Evolutionary conservation across 2,888 invertebrate species (phyloP).

Genomic region (Drosophila diplacantha): DNA sequence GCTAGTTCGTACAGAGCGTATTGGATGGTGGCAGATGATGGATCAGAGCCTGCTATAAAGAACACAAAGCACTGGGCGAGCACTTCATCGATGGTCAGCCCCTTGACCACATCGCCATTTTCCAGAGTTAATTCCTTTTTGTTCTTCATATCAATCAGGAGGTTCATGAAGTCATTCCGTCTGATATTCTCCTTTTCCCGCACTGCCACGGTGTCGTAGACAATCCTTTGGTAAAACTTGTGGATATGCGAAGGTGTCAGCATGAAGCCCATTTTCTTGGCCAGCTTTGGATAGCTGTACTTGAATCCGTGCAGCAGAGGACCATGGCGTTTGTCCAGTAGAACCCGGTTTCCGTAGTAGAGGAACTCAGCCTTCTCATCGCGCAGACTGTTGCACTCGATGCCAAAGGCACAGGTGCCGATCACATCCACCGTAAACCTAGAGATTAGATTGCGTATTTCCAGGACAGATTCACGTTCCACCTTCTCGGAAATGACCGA

Average conservation of each 20-base stretch:
- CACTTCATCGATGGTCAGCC: slow-evolving; percentile 76
- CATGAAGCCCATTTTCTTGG: slow-evolving; percentile 75
- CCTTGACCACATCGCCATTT: slow-evolving; percentile 44
- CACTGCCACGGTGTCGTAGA: slow-evolving; percentile 74
- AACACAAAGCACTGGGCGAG: slow-evolving; percentile 69
- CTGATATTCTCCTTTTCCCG: slow-evolving; percentile 72
- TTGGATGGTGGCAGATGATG: slow-evolving; percentile 81
- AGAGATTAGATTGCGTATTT: slow-evolving; percentile 25
- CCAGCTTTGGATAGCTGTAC: slow-evolving; percentile 42
- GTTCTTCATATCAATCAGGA: slow-evolving; percentile 77
- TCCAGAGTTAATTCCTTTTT: slow-evolving; percentile 45
- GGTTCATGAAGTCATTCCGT: slow-evolving; percentile 79
- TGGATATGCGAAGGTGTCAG: slow-evolving; percentile 54
- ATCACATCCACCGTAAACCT: slow-evolving; percentile 78
- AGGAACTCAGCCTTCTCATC: slow-evolving; percentile 73
- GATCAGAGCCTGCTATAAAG: slow-evolving; percentile 81
- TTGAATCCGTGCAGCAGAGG: slow-evolving; percentile 33
- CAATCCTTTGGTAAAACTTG: slow-evolving; percentile 70
- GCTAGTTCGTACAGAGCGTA: slow-evolving; percentile 74
- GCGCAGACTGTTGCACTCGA: slow-evolving; percentile 75
- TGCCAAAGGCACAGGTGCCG: slow-evolving; percentile 77
- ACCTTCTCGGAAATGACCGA: slow-evolving; percentile 55
- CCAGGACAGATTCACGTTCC: slow-evolving; percentile 51
- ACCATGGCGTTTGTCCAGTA: slow-evolving; percentile 41
- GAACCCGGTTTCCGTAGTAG: slow-evolving; percentile 50